Percentiles rank a stretch among this genome's conserved stretches.
phyloP scores from a whole-genome alignment of 2,797 vertebrate species.

The Nothura maculosa region DNA sequence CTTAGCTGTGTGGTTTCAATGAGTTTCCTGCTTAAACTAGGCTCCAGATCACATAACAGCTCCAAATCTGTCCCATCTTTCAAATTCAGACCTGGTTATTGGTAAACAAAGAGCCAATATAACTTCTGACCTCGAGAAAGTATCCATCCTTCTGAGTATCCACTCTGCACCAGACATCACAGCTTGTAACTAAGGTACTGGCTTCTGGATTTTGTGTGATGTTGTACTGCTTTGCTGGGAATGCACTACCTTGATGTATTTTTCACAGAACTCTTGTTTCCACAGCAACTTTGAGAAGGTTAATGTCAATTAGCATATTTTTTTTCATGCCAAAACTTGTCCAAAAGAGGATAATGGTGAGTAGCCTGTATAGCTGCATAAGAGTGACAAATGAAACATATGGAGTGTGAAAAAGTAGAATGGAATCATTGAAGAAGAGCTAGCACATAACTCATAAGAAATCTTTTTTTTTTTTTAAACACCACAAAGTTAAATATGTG shows the following conservation, averaged over 20 bases:
- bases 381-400: slow-evolving; percentile 11
- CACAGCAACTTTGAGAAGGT: slow-evolving; percentile 20
- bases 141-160: rapidly evolving
- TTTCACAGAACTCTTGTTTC: slow-evolving; percentile 15
- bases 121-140: background rate
- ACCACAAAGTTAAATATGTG: background rate
- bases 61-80: background rate
- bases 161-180: background rate
- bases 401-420: slow-evolving; percentile 49
- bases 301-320: slow-evolving; percentile 38
- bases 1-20: background rate
- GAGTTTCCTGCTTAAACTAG: background rate
- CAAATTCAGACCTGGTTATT: background rate
- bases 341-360: slow-evolving; percentile 14
- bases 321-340: background rate
- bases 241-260: background rate
- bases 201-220: background rate
- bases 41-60: background rate
- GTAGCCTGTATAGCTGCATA: background rate
- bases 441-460: background rate
- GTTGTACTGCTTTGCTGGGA: background rate
- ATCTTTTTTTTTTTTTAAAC: background rate
- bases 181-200: background rate
- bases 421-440: slow-evolving; percentile 28
- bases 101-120: background rate